These are phyloP conservation scores for Perognathus longimembris DNA, from an alignment of 2,113 vertebrate genomes.

Conservation along the genomic window DNA sequence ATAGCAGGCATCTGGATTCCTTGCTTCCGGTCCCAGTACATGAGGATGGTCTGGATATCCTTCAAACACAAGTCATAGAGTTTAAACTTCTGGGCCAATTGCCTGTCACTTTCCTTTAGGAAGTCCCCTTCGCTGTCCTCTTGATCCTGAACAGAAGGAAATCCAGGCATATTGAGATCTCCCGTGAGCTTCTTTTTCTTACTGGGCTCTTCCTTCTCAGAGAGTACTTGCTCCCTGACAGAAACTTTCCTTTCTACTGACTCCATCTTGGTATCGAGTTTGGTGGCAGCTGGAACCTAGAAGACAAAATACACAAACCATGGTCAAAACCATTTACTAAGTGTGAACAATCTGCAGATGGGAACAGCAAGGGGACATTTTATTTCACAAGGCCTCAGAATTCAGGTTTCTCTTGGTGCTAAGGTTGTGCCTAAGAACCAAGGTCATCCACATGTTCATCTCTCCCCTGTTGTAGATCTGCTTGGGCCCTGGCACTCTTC, in stretches of 20 bases:
- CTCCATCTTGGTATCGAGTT: constrained; percentile 67
- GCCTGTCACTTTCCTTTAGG: constrained; percentile 75
- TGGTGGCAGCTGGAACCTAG: constrained; percentile 63
- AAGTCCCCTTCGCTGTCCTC: constrained; percentile 78
- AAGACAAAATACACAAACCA: constrained; percentile 30
- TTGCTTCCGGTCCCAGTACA: constrained; percentile 90
- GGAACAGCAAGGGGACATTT: not conserved
- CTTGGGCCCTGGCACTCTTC: not conserved
- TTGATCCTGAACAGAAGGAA: not conserved
- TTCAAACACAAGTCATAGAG: constrained; percentile 86
- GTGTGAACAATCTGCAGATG: not conserved
- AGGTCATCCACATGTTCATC: not conserved
- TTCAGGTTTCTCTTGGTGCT: not conserved
- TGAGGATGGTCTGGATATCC: constrained; percentile 84
- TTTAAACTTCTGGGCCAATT: constrained; percentile 86
- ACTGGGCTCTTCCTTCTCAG: constrained; percentile 79
- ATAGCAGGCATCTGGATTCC: constrained; percentile 79
- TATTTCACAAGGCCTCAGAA: not conserved
- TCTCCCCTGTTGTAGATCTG: not conserved
- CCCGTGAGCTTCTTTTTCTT: constrained; percentile 64
- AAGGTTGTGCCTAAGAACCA: not conserved
- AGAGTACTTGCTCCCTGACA: constrained; percentile 54
- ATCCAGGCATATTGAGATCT: rapidly evolving
- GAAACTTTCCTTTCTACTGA: constrained; percentile 74
- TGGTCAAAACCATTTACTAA: not conserved